These are phyloP conservation scores for Proales similis DNA, from an alignment of 1,140 invertebrate species.

Conservation along the genomic window DNA sequence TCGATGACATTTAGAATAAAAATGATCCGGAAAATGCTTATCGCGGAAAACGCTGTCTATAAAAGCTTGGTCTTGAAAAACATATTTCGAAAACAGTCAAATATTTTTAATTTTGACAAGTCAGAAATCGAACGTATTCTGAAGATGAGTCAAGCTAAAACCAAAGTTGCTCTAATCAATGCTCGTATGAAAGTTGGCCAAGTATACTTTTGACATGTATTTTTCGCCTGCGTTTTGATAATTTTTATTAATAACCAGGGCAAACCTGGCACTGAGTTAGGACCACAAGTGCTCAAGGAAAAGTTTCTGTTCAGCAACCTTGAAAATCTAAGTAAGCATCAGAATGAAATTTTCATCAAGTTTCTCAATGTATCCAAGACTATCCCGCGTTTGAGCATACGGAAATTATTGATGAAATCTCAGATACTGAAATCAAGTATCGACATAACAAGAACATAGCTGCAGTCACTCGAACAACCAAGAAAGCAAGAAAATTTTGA, in stretches of 20 bases:
- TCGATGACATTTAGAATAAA: no score
- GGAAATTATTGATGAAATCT: constrained; percentile 4
- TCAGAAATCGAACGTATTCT: no score
- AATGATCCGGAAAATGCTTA: no score
- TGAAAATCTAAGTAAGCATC: constrained; percentile 35
- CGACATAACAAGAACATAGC: constrained; percentile 6
- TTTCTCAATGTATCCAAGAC: not conserved
- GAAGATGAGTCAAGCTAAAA: no score
- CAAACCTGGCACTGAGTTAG: constrained; percentile 27
- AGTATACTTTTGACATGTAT: not conserved
- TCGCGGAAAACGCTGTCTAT: no score
- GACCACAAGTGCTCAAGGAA: constrained; percentile 13
- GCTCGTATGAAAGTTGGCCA: constrained; percentile 18
- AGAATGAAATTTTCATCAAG: not conserved
- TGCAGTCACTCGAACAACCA: constrained; percentile 1
- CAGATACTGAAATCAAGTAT: constrained; percentile 14
- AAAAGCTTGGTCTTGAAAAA: no score
- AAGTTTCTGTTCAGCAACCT: constrained; percentile 26
- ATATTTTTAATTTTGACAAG: no score
- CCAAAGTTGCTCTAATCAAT: constrained; percentile 31
- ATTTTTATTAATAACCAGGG: not conserved
- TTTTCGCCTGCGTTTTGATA: not conserved
- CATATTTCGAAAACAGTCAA: no score
- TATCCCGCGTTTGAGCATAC: not conserved
- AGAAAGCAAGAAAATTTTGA: not conserved